Evolutionary conservation across 2,888 invertebrate species (phyloP).

Genomic region (Lepidocyrtinus sp.): DNA sequence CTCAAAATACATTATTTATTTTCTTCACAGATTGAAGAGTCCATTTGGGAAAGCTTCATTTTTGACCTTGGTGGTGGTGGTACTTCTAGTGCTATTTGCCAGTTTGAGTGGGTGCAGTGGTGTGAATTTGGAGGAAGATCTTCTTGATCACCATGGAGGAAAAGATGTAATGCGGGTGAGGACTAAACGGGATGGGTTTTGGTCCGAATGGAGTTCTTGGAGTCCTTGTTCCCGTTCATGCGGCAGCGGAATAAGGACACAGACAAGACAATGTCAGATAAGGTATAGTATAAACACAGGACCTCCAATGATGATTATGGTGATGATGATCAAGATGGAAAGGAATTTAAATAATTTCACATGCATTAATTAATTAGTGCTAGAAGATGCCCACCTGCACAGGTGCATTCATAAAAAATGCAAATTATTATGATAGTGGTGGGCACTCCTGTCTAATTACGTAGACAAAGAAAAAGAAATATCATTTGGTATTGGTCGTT

Average conservation of each 20-base stretch:
- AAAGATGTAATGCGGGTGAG: too few relatives aligned
- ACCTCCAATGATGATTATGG: background rate
- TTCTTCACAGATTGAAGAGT: too few relatives aligned
- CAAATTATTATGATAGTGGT: too few relatives aligned
- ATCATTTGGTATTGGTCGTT: background rate
- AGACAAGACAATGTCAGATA: slow-evolving; percentile 54
- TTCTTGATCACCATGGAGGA: too few relatives aligned
- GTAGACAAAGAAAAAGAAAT: background rate
- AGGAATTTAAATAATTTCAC: background rate
- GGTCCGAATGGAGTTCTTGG: slow-evolving; percentile 52
- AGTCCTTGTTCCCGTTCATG: slow-evolving; percentile 47
- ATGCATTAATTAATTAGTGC: background rate
- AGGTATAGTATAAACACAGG: slow-evolving; percentile 23
- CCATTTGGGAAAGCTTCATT: too few relatives aligned
- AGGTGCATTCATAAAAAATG: too few relatives aligned
- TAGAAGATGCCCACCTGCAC: background rate
- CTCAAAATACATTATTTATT: too few relatives aligned
- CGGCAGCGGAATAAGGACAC: slow-evolving; percentile 50
- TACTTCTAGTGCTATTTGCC: too few relatives aligned
- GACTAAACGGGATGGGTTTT: slow-evolving; percentile 47
- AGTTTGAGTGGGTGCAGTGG: too few relatives aligned
- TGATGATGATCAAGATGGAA: background rate
- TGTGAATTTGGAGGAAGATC: too few relatives aligned
- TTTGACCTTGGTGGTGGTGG: too few relatives aligned
- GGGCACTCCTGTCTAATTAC: background rate